Base-by-base conservation (phyloP, 1,140 invertebrate genomes). In the Platyura marginata region DNA sequence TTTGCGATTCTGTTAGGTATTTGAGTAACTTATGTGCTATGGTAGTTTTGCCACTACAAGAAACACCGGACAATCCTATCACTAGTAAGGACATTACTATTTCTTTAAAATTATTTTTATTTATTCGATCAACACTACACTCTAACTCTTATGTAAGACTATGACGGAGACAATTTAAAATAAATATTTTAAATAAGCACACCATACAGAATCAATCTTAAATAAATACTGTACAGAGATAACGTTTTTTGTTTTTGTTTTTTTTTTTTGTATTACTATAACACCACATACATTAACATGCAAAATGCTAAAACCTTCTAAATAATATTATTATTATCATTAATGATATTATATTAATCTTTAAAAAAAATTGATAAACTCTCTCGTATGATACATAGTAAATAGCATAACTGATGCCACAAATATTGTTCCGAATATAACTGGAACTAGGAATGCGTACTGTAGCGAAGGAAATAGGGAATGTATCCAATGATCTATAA, bases 11-110 rank as follows among this genome's bases (percentile, higher is more conserved):
- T 38, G 63, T 55, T 16, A 72, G 64, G 21, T 61, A 61, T 34
- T 73, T 55, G 3, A 65, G 56, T 8, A 85, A 47, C 47, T 64
- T 62, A 19, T 65, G 67, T 0, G 79, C 68, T 15, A 86, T 48
- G 0, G 79, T 79, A 2, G 81, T 81, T 65, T 90, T 90, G 29
- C 85, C 84, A 38, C 80, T 77, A 48, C 78, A 81, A 0, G 83
- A 86, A 3, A 77, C 73, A 1, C 84, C 83, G 10, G 77, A 74
- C 47, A 88, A 70, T 18, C 79, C 82, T 42, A 87, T 65, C 10
- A 84, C 55, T 15, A 80, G 51, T 77, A 76, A 82, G 21, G 70
- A 59, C 29, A 61, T 58, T 48, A 52, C 56, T 21, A 56, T 56
- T 49, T 44, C 33, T 21, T 44, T 45, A 43, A 9, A 41, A 29